Evolutionary conservation across 2,888 invertebrate genomes (phyloP), one percentile per base, ranked within the genome.

Genomic region (Octonoba sinensis): DNA sequence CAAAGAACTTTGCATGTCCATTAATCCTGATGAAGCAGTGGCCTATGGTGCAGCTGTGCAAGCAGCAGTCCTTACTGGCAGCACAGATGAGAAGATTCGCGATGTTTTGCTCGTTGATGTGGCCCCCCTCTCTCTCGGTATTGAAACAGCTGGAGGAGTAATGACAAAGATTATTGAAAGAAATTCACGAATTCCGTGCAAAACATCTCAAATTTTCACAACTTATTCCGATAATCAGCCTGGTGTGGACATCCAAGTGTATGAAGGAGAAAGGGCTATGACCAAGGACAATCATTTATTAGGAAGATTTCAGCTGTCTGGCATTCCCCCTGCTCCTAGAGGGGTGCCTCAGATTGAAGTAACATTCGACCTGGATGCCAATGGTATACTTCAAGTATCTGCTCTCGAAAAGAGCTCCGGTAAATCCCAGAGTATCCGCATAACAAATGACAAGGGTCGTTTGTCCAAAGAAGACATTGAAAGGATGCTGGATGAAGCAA

Each of bases 201-300:
- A 93, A 84, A 92, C 93, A 87, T 90, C 91, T 0, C 92, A 93
- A 87, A 93, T 92, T 0, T 97, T 97, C 87, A 95, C 96, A 3
- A 97, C 97, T 0, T 96, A 96, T 87, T 91, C 95, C 18, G 96
- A 97, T 89, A 96, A 96, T 87, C 97, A 97, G 88, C 93, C 94
- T 20, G 95, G 94, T 54, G 96, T 96, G 0, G 93, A 94, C 47
- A 95, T 96, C 86, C 94, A 94, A 89, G 93, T 88, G 1, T 95
- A 1, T 87, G 95, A 94, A 87, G 94, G 94, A 47, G 94, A 94
- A 88, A 90, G 95, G 49, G 93, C 94, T 20, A 93, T 96, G 94
- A 96, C 96, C 11, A 95, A 92, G 88, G 96, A 96, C 87, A 96
- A 96, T 88, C 95, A 96, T 87, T 89, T 94, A 4, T 88, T 95